Evolutionary conservation across 2,888 invertebrate species (phyloP).

Genomic region (Tipula vernalis): DNA sequence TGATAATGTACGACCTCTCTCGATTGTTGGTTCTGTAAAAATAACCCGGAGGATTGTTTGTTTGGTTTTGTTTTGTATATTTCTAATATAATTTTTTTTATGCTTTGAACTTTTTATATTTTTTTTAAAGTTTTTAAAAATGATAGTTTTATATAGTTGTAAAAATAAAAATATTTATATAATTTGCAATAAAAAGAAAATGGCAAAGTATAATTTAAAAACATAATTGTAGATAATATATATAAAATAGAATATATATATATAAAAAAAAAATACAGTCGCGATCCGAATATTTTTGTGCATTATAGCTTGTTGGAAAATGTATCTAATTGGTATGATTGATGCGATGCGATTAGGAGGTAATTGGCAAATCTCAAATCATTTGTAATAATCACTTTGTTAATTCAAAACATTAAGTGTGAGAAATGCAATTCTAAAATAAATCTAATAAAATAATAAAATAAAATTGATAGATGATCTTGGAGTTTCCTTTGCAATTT

Average conservation of each 20-base stretch:
- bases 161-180: neutral
- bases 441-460: too few species aligned
- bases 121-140: neutral
- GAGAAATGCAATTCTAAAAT: too few species aligned
- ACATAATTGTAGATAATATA: neutral
- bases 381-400: too few species aligned
- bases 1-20: conserved; percentile 44
- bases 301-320: neutral
- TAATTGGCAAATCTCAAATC: too few species aligned
- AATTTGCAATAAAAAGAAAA: neutral
- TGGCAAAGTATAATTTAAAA: neutral
- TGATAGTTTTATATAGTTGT: neutral
- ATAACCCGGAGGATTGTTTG: conserved; percentile 17
- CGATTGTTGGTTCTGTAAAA: conserved; percentile 38
- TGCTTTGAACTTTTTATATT: neutral
- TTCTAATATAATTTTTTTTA: neutral
- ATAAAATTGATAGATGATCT: too few species aligned
- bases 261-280: neutral
- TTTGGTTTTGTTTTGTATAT: neutral
- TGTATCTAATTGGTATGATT: too few species aligned
- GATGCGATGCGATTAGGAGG: too few species aligned
- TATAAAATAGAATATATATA: neutral
- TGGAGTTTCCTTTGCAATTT: too few species aligned
- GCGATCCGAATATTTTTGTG: neutral
- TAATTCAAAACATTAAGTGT: too few species aligned